phyloP scores from a whole-genome alignment of 2,113 vertebrate genomes.

The Catharus fuscescens region DNA sequence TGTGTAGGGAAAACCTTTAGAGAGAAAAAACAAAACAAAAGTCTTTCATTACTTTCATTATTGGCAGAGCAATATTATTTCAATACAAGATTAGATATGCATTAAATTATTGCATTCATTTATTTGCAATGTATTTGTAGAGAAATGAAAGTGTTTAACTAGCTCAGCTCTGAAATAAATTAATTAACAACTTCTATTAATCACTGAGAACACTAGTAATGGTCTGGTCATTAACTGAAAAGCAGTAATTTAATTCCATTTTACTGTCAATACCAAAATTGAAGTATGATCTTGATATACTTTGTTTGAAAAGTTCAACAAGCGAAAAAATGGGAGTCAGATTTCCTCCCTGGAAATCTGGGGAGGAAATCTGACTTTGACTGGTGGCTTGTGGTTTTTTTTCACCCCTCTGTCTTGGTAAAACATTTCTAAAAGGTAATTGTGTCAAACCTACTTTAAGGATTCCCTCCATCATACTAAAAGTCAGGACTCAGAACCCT shows the following conservation, averaged over 20 bases:
- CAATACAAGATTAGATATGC: neutral
- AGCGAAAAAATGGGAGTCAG: neutral
- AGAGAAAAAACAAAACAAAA: neutral
- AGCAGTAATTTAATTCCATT: neutral
- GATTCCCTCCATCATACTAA: neutral
- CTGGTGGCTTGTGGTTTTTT: fast-evolving
- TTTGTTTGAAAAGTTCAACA: neutral
- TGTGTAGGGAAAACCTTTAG: neutral
- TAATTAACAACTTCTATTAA: neutral
- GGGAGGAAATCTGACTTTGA: neutral
- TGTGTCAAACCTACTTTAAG: neutral
- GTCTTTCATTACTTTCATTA: neutral
- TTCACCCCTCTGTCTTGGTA: neutral
- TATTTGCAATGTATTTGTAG: neutral
- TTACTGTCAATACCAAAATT: neutral
- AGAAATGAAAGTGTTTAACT: neutral
- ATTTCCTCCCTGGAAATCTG: neutral
- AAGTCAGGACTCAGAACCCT: neutral
- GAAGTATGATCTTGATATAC: neutral
- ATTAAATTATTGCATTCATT: neutral
- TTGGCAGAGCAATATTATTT: neutral
- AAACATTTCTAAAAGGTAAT: neutral
- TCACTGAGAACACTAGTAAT: neutral
- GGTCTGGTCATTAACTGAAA: neutral
- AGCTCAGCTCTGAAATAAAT: neutral